phyloP scores from a whole-genome alignment of 2,797 vertebrate genomes.

The Podarcis siculus region DNA sequence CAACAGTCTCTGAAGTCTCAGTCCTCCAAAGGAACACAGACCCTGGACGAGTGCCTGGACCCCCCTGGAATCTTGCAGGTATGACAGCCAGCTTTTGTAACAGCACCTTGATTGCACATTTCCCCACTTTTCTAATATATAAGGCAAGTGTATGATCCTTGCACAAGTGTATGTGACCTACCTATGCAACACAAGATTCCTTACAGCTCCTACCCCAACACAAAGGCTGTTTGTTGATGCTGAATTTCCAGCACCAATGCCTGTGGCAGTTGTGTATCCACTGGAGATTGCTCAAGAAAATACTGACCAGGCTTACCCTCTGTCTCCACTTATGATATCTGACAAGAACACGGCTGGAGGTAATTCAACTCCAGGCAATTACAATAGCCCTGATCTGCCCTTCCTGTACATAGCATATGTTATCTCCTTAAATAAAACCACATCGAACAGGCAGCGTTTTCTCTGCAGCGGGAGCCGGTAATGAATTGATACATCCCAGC shows the following conservation, averaged over 20 bases:
- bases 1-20: too few species aligned
- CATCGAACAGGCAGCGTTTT: neutral
- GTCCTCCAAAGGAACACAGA: too few species aligned
- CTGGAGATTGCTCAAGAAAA: neutral
- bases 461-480: neutral
- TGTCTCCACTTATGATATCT: neutral
- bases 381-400: neutral
- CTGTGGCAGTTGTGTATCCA: neutral
- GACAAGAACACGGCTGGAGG: slow-evolving; percentile 10
- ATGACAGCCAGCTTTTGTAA: too few species aligned
- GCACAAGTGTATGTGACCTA: neutral
- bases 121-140: too few species aligned
- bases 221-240: neutral
- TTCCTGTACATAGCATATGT: neutral
- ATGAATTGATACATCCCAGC: neutral
- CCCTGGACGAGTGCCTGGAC: too few species aligned
- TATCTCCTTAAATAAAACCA: neutral
- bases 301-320: neutral
- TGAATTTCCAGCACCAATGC: neutral
- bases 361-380: slow-evolving; percentile 4
- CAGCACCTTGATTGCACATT: too few species aligned
- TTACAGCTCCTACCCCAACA: neutral
- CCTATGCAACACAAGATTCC: neutral
- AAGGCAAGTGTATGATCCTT: neutral
- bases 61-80: too few species aligned